Percentiles rank a stretch among this genome's conserved stretches.
phyloP scores from a whole-genome alignment of 2,797 vertebrate genomes.

The Hydrocynus forskahlii region DNA sequence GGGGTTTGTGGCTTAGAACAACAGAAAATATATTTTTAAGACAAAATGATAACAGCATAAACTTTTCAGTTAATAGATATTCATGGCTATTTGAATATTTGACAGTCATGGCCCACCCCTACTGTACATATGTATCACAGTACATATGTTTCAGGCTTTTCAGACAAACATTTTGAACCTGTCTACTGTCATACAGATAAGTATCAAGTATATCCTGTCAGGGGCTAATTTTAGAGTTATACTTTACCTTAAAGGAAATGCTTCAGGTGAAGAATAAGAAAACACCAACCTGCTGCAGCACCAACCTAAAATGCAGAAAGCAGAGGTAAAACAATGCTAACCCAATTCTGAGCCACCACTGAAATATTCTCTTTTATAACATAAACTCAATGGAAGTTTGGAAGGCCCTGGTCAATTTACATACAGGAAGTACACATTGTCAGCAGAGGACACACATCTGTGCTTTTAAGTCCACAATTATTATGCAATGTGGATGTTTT shows the following conservation, averaged over 20 bases:
- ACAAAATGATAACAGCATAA: no score
- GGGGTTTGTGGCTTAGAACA: no score
- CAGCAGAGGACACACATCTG: no score
- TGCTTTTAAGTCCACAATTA: no score
- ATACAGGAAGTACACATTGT: no score
- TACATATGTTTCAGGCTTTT: neutral
- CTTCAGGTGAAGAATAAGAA: neutral
- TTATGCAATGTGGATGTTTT: no score
- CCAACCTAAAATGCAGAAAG: constrained; percentile 60
- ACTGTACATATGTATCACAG: neutral
- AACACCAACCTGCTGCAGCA: constrained; percentile 64
- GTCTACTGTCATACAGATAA: neutral
- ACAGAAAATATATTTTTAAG: no score
- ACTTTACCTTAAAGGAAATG: neutral
- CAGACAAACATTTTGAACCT: neutral
- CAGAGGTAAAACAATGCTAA: neutral
- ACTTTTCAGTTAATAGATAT: no score
- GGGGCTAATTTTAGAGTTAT: neutral
- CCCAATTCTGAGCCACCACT: neutral
- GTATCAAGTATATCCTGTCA: neutral
- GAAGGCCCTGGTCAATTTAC: no score
- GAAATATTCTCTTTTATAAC: neutral
- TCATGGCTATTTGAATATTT: no score
- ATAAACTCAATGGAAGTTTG: neutral
- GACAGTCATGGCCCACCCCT: no score